Base-by-base conservation (phyloP, 2,113 vertebrate species). In the Solea senegalensis region DNA sequence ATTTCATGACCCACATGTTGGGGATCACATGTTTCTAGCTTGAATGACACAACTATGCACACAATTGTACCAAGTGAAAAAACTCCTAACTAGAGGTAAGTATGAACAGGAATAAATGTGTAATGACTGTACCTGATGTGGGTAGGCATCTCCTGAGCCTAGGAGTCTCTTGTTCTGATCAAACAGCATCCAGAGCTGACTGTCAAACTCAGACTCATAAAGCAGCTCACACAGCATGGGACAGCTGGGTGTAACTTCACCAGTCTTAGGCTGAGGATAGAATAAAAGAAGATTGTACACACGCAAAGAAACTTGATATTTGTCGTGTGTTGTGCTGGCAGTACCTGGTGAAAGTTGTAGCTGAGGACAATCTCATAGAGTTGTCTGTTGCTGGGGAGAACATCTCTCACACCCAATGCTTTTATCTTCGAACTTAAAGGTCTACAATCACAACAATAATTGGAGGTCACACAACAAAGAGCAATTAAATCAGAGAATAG, bases 131-230 rank as follows among this genome's bases (percentile, higher is more conserved):
- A 99, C 98, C 96, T 99, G 98, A 86, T 99, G 97, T 55, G 97
- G 97, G 87, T 99, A 99, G n/a, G 98, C 97, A 40, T 99, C 98
- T 5, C 98, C 98, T 45, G 98, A 97, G 9, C 98, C 97, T 92
- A 99, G 94, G 0, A 97, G 94, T 53, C 96, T 96, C 91, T 99
- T 99, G 91, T 99, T 99, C 90, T 98, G 97, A 80, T 99, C 97
- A 86, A 97, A 98, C 76, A 99, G 93, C 87, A 99, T 97, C 98
- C 98, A 99, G 1, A 99, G 93, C 39, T 99, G 98, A 90, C 97
- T 98, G 92, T 99, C 98, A 90, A 96, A 99, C 92, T 99, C 98
- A 2, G 98, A 99, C 89, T 99, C 98, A 0, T 99, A 99, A 5
- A 99, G 70, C 60, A 99, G 84, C 86, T 99, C 97, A 91, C 97